Conservation (phyloP, 30 jellyfish, hydroid and myxozoan species). For the Aurelia sp. region DNA sequence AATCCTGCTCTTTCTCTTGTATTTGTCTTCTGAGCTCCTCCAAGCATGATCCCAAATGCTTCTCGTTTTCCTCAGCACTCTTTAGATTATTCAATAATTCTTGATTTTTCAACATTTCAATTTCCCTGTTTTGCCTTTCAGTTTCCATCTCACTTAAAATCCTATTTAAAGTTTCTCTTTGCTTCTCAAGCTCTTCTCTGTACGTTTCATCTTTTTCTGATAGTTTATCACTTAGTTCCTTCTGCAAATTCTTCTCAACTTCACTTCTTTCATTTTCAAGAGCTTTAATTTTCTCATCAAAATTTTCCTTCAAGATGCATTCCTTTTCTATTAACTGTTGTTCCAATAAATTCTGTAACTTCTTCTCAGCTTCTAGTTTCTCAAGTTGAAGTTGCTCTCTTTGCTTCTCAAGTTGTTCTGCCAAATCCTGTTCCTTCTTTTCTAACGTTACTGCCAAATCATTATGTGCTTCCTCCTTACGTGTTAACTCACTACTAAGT, state of each 20-base stretch:
- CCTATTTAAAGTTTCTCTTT: constrained; percentile 56
- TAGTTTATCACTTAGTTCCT: constrained; percentile 70
- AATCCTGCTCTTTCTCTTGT: constrained; percentile 74
- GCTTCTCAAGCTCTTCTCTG: constrained; percentile 85
- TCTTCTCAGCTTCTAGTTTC: constrained; percentile 72
- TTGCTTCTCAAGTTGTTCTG: constrained; percentile 67
- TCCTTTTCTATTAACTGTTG: constrained; percentile 85
- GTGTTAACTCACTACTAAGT: constrained; percentile 37
- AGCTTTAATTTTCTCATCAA: constrained; percentile 70
- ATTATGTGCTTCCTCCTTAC: constrained; percentile 68
- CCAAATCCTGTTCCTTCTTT: constrained; percentile 73
- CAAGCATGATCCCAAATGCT: constrained; percentile 77
- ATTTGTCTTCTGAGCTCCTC: constrained; percentile 84
- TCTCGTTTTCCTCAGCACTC: constrained; percentile 89
- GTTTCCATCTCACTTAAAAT: constrained; percentile 67
- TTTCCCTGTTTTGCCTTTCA: constrained; percentile 67
- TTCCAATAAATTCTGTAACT: constrained; percentile 66
- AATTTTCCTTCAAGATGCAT: constrained; percentile 50
- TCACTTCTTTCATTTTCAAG: constrained; percentile 70
- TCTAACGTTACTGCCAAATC: constrained; percentile 63
- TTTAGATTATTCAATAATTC: constrained; percentile 72
- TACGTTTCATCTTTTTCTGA: constrained; percentile 82
- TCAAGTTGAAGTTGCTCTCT: constrained; percentile 71
- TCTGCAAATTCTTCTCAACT: constrained; percentile 81
- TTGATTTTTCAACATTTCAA: constrained; percentile 70